Evolutionary conservation across 2,113 vertebrate genomes (phyloP), one percentile per base, ranked within the genome.

Genomic region (Numenius arquata): DNA sequence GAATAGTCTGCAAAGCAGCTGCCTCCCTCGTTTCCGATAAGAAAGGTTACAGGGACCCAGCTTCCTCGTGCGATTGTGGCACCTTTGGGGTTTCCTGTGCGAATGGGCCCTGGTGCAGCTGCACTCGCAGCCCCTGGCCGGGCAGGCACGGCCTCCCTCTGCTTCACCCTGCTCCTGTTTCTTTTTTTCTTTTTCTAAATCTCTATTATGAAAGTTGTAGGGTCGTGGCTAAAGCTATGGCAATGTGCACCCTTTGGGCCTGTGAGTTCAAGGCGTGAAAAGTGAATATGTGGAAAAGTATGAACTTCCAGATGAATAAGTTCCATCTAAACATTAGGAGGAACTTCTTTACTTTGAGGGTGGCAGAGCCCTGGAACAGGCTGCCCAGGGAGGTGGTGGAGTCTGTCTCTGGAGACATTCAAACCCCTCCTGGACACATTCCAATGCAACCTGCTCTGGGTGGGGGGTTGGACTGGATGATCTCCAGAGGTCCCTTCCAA

Each of bases 1-100:
- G 91, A 62, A 32, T 2, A 5, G 43, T 2, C 80, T 40, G 78
- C 85, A 32, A 2, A 63, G 79, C 83, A 59, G 92, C 94, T 72
- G 89, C 82, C 26, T 19, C 36, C 29, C 94, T 88, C 32, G 22
- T 41, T 59, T 80, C 70, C 61, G 89, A 16, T 65, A 34, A 82
- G 58, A 92, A 92, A 88, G 91, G 85, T 67, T 66, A 6, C 11
- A 3, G 6, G 50, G 82, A 5, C 65, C 18, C 23, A 17, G 82
- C 66, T 80, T 80, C 38, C 68, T 66, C 2, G 3, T 7, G 3
- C 19, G 15, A 38, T 32, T 16, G 1, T 11, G 32, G 72, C 86
- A 36, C 20, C 74, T 59, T 8, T 7, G 41, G 48, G 81, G 53
- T 95, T 98, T 98, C 98, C 97, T 97, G 97, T 92, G 89, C 15